Percentiles rank a stretch among this genome's conserved stretches.
phyloP scores from a whole-genome alignment of 2,797 vertebrate genomes.

The Schizopygopsis pylzovi region DNA sequence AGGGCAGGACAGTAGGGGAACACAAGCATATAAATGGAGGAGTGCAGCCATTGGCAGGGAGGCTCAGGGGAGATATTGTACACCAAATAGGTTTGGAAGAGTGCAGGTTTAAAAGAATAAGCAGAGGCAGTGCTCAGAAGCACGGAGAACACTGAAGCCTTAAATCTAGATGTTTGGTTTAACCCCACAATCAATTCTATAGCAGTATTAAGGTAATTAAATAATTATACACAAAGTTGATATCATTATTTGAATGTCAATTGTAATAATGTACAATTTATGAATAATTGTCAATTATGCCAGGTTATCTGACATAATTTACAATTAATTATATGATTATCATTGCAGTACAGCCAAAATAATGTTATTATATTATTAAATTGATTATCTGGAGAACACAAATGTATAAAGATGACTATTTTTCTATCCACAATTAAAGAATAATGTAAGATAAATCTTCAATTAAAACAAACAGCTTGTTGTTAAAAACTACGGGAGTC shows the following conservation, averaged over 20 bases:
- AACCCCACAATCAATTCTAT: background rate
- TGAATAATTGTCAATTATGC: background rate
- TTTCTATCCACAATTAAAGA: no score
- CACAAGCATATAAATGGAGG: conserved; percentile 43
- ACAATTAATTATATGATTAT: background rate
- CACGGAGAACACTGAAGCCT: background rate
- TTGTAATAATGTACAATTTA: background rate
- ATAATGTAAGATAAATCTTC: background rate
- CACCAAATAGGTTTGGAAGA: conserved; percentile 31
- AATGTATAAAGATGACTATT: background rate
- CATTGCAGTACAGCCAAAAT: background rate
- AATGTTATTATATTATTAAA: background rate
- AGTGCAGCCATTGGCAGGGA: conserved; percentile 32
- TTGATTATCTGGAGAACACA: background rate
- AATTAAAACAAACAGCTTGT: background rate
- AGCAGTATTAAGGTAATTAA: background rate
- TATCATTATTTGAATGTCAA: background rate
- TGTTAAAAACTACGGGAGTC: background rate
- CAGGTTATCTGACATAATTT: no score
- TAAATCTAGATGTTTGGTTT: background rate
- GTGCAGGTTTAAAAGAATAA: conserved; percentile 28
- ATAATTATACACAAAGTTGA: background rate
- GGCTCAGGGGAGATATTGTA: conserved; percentile 46
- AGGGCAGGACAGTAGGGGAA: conserved; percentile 25
- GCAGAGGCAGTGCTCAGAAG: conserved; percentile 1